phyloP scores from a whole-genome alignment of 2,797 vertebrate genomes.

The Oreochromis grahami region DNA sequence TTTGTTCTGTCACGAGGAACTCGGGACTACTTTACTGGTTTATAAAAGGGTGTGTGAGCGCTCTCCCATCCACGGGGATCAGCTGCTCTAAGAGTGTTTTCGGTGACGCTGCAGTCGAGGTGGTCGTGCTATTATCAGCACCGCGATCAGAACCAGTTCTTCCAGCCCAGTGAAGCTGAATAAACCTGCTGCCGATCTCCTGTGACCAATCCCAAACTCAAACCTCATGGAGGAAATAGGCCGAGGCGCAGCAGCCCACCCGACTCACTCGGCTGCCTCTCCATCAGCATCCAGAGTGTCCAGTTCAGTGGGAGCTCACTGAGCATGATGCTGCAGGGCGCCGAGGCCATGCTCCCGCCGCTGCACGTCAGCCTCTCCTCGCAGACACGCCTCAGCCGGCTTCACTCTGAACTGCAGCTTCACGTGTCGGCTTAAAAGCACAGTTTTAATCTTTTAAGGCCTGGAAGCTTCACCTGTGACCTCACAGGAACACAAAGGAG shows the following conservation, averaged over 20 bases:
- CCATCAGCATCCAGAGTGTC: neutral
- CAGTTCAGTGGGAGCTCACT: neutral
- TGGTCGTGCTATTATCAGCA: neutral
- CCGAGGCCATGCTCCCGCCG: neutral
- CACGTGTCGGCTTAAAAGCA: neutral
- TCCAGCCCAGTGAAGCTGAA: neutral
- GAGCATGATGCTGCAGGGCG: neutral
- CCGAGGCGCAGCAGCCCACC: neutral
- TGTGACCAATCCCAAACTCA: neutral
- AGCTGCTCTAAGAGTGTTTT: neutral
- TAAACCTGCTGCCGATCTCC: neutral
- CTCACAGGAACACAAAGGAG: neutral
- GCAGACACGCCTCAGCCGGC: neutral
- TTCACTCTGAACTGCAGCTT: neutral
- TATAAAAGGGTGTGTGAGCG: neutral
- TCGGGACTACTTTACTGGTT: neutral
- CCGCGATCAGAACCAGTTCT: neutral
- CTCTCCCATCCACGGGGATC: accelerated
- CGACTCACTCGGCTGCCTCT: neutral
- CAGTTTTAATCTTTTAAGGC: neutral
- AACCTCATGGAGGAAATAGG: neutral
- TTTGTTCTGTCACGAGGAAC: neutral
- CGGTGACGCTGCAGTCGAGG: neutral
- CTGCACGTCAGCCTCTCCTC: too few species aligned
- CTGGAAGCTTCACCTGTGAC: neutral